Base-by-base conservation (phyloP, 2,888 invertebrate species). In the Dynastes hyllus region DNA sequence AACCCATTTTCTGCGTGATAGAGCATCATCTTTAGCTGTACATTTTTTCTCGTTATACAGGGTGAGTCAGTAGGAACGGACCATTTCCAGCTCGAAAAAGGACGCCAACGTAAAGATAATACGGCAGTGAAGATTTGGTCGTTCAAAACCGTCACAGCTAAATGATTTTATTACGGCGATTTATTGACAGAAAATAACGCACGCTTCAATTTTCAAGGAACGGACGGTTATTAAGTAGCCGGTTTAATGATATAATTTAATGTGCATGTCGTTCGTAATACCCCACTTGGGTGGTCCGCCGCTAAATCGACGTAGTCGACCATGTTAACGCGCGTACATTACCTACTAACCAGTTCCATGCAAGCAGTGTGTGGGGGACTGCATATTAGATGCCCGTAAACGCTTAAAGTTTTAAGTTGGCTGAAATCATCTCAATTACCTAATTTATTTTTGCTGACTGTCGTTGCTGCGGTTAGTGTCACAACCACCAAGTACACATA, bases 231-330 rank as follows among this genome's bases (percentile, higher is more conserved):
- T 78, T 78, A 75, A 78, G 78, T 79, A 80, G 83, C 84, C 78
- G 80, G 81, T 83, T 85, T 87, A 87, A 87, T 87, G 86, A 86
- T 86, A 87, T 87, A 87, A 87, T 87, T 87, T 86, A 87, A 86
- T 85, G 86, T 85, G 84, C 85, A 85, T 83, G 85, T 86, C 85
- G 85, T 86, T 85, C 83, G 86, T 84, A 86, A 83, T 86, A 82
- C 85, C 82, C 86, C 81, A 83, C 86, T 85, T 87, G 87, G 87
- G 87, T 87, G 87, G 87, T 87, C 87, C 83, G 82, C 22, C 78
- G 81, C 85, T 85, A 86, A 87, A 87, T 87, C 86, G 86, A 85
- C 83, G 82, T 80, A 85, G 85, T 84, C 80, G 86, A 79, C 82
- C 86, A 83, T 9, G 55, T 40, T 45, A 73, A 70, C 45, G 32